phyloP scores from a whole-genome alignment of 2,888 invertebrate species.

The Harpalus rufipes region DNA sequence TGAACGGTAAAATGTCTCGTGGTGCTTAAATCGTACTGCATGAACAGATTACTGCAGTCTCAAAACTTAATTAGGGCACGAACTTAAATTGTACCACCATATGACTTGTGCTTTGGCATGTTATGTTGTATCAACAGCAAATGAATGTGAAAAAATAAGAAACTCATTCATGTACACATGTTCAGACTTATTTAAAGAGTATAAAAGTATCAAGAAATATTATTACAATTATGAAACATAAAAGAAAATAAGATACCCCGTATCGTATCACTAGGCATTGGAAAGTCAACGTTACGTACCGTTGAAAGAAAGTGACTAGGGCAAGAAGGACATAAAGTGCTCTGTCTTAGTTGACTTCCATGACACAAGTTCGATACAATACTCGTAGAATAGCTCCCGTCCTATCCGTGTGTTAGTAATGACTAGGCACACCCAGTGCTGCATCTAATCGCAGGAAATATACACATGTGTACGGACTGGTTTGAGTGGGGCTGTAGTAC shows the following conservation, averaged over 20 bases:
- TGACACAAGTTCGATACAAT: constrained; percentile 47
- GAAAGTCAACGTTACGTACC: constrained; percentile 55
- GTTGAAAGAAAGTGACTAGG: constrained; percentile 54
- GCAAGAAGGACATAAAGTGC: constrained; percentile 62
- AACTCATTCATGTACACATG: constrained; percentile 63
- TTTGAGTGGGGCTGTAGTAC: constrained; percentile 33
- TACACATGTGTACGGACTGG: constrained; percentile 67
- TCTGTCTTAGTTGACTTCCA: constrained; percentile 40
- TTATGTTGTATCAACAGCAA: constrained; percentile 52
- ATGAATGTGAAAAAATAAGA: constrained; percentile 62
- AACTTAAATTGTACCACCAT: constrained; percentile 50
- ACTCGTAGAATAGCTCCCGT: background rate
- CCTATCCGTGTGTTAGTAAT: constrained; percentile 54
- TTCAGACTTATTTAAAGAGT: constrained; percentile 66
- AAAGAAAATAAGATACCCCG: constrained; percentile 58
- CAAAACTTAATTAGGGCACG: constrained; percentile 20
- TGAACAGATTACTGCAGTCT: constrained; percentile 40
- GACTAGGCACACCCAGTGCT: constrained; percentile 64
- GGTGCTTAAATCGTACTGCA: constrained; percentile 64
- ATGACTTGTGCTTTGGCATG: constrained; percentile 65
- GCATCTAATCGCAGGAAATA: constrained; percentile 65
- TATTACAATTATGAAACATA: constrained; percentile 63
- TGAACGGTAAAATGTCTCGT: constrained; percentile 45
- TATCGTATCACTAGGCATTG: constrained; percentile 57
- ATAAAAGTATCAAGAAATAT: constrained; percentile 67